Conservation (phyloP, 2,888 invertebrate species). For the Xestobium rufovillosum region DNA sequence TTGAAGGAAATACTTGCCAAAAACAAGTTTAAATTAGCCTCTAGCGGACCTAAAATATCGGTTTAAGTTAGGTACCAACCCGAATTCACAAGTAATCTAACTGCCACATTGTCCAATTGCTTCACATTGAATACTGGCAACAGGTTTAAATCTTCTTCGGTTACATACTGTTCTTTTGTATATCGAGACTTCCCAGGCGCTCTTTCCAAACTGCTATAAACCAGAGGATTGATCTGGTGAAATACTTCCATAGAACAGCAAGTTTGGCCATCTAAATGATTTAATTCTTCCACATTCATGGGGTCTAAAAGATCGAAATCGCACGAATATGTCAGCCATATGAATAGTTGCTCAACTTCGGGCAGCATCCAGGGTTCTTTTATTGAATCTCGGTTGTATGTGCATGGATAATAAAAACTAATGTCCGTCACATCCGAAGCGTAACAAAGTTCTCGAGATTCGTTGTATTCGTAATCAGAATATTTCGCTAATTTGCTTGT, state of each 20-base stretch:
- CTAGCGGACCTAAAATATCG: no score
- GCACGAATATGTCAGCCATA: slow-evolving; percentile 29
- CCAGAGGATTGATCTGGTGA: slow-evolving; percentile 22
- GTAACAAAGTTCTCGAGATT: slow-evolving; percentile 43
- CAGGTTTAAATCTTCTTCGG: no score
- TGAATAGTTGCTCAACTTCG: slow-evolving; percentile 44
- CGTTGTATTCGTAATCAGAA: slow-evolving; percentile 46
- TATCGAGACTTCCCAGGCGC: slow-evolving; percentile 23
- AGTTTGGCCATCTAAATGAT: slow-evolving; percentile 17
- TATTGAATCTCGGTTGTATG: slow-evolving; percentile 17
- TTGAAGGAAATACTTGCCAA: no score
- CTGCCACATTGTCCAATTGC: no score
- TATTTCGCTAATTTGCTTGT: slow-evolving; percentile 52
- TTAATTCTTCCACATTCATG: slow-evolving; percentile 21
- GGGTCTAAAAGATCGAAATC: slow-evolving; percentile 24
- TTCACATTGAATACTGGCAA: no score
- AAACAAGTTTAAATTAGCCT: no score
- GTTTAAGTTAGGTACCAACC: no score
- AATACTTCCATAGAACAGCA: slow-evolving; percentile 18
- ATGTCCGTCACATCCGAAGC: slow-evolving; percentile 26
- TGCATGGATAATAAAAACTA: slow-evolving; percentile 23
- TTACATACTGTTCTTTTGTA: slow-evolving; percentile 8
- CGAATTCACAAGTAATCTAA: no score
- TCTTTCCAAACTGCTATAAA: slow-evolving; percentile 23
- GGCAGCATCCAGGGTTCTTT: slow-evolving; percentile 57